Conservation (phyloP, 1,140 invertebrate genomes). For the Hycleus cichorii region DNA sequence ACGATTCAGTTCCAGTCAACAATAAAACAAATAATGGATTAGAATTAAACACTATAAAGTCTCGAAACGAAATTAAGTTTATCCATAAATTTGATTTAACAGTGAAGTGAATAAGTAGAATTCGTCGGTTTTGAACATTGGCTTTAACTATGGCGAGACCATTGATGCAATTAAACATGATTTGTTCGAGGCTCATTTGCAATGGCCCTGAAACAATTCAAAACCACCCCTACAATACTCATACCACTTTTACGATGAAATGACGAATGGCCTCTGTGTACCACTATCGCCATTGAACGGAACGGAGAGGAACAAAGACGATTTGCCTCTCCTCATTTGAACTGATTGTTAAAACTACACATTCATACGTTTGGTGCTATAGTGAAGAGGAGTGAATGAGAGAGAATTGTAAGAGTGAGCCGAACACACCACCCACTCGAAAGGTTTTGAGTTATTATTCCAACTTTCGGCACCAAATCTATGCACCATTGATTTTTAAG, state of each 20-base stretch:
- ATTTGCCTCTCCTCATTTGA: conserved; percentile 16
- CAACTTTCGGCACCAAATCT: conserved; percentile 22
- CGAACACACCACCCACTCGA: conserved; percentile 10
- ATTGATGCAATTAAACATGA: conserved; percentile 44
- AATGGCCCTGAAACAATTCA: conserved; percentile 34
- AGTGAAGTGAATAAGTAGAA: conserved; percentile 38
- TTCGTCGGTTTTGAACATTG: conserved; percentile 20
- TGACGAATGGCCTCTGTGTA: conserved; percentile 34
- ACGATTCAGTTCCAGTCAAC: conserved; percentile 20
- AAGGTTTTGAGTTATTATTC: conserved; percentile 24
- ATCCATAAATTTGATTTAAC: conserved; percentile 44
- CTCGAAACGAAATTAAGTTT: conserved; percentile 41
- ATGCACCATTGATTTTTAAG: conserved; percentile 24
- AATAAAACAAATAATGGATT: conserved; percentile 41
- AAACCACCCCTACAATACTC: not conserved
- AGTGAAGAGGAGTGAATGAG: not conserved
- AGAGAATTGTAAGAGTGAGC: not conserved
- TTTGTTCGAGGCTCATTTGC: conserved; percentile 37
- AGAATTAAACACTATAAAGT: conserved; percentile 42
- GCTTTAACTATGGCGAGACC: conserved; percentile 18
- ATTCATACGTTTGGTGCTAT: not conserved
- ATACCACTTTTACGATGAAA: conserved; percentile 1
- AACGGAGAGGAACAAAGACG: conserved; percentile 26
- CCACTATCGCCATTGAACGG: not conserved
- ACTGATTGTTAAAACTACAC: conserved; percentile 27